A percentile compares a stretch with the other conserved stretches of the same genome.
phyloP scores from a whole-genome alignment of 2,797 vertebrate species.

The Erethizon dorsatum region DNA sequence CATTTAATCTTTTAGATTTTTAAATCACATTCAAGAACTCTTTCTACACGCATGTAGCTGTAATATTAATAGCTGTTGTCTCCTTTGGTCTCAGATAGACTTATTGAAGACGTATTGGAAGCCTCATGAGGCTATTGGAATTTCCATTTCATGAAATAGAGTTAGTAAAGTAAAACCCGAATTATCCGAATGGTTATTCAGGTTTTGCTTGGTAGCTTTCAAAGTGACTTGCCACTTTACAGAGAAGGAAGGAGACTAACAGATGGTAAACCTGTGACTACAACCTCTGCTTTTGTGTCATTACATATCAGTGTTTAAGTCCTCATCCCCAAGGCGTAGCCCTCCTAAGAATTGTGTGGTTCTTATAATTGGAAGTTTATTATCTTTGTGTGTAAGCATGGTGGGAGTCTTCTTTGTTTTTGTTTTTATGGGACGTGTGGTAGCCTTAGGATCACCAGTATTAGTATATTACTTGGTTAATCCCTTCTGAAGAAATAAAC shows the following conservation, averaged over 20 bases:
- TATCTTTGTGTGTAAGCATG: conserved; percentile 23
- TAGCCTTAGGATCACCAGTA: not conserved
- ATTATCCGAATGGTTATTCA: conserved; percentile 43
- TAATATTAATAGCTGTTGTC: not conserved
- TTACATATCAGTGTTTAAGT: not conserved
- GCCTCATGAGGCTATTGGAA: conserved; percentile 45
- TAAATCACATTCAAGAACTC: not conserved
- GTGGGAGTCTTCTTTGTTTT: not conserved
- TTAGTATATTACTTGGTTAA: not conserved
- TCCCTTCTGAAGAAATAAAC: conserved; percentile 37
- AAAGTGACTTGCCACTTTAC: conserved; percentile 42
- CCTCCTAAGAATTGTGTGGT: not conserved
- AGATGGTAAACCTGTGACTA: conserved; percentile 34
- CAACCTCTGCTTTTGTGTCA: not conserved
- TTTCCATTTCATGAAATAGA: conserved; percentile 63
- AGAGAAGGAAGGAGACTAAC: not conserved
- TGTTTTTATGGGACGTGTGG: not conserved
- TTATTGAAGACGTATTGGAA: conserved; percentile 5
- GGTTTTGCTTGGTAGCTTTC: conserved; percentile 56
- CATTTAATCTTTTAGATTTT: conserved; percentile 11
- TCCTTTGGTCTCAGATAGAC: conserved; percentile 36
- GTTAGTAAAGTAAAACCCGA: conserved; percentile 64
- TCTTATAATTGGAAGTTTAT: conserved; percentile 8
- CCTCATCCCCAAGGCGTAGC: not conserved
- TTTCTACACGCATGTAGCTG: not conserved